Conservation (phyloP, 2,113 vertebrate species). For the Buteo buteo region DNA sequence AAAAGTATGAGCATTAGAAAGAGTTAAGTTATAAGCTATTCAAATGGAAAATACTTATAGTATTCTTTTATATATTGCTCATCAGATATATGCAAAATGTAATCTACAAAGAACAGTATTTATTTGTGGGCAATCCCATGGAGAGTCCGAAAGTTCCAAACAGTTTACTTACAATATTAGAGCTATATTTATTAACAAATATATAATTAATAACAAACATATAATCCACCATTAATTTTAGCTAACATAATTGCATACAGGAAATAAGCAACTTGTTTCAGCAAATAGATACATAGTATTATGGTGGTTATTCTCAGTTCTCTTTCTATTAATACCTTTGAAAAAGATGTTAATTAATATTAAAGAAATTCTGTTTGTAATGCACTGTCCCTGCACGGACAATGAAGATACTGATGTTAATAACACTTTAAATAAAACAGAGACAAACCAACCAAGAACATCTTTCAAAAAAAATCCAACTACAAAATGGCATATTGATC, state of each 20-base stretch:
- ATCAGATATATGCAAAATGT: neutral
- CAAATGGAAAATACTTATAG: neutral
- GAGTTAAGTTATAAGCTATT: neutral
- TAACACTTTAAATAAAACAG: neutral
- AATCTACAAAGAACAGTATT: neutral
- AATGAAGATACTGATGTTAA: neutral
- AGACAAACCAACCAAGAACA: neutral
- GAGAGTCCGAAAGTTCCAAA: neutral
- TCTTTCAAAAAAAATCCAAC: neutral
- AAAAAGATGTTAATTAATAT: neutral
- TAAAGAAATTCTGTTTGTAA: neutral
- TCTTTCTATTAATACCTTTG: neutral
- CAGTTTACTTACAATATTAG: neutral
- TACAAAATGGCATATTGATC: neutral
- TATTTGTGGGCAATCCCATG: neutral
- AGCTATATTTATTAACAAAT: neutral
- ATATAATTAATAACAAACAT: neutral
- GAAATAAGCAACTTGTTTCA: neutral
- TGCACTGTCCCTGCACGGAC: neutral
- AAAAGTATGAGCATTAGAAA: neutral
- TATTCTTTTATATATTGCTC: neutral
- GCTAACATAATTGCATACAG: neutral
- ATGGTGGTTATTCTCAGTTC: neutral
- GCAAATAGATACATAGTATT: neutral
- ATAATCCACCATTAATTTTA: neutral